Evolutionary conservation across 2,113 vertebrate species (phyloP), one percentile per base, ranked within the genome.

Genomic region (Origma solitaria): DNA sequence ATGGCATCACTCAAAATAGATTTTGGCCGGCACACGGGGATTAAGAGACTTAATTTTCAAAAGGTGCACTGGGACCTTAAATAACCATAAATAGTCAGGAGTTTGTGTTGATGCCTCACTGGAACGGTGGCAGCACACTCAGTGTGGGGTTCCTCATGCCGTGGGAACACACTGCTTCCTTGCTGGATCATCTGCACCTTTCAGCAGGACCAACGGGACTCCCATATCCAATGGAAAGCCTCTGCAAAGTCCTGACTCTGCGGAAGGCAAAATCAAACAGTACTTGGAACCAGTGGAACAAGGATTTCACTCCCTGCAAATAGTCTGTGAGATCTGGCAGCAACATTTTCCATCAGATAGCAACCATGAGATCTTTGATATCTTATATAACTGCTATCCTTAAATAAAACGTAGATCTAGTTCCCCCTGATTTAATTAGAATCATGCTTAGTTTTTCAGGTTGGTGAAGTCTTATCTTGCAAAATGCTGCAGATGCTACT

Each of bases 81-180:
- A 78, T 68, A 86, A 86, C 93, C 96, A 90, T 96, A 96, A 95
- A 96, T 94, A 88, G 95, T 64, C 90, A 90, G 56, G 79, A 90
- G 22, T 83, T 57, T 72, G 51, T 44, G 37, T 73, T 70, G 82
- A 27, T 93, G 64, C 40, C 76, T 75, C 44, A 24, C 15, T 71
- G 90, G 79, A 68, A 88, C 58, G 60, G 87, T 22, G 45, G 85
- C 88, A 94, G 90, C 64, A 47, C 54, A 53, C 0, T 0, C 35
- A 35, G 57, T 7, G 50, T 1, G 15, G 72, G 80, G 81, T 47
- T 92, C 79, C 75, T 75, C 80, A 56, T 19, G 57, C 37, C 56
- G 22, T 6, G 56, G 72, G 71, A 57, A 31, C 72, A 69, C 22
- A 3, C 49, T 61, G 64, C 65, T 86, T 86, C 86, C 54, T 25